Evolutionary conservation across 2,888 invertebrate species (phyloP), one percentile per base, ranked within the genome.

Genomic region (Alsophila aescularia): DNA sequence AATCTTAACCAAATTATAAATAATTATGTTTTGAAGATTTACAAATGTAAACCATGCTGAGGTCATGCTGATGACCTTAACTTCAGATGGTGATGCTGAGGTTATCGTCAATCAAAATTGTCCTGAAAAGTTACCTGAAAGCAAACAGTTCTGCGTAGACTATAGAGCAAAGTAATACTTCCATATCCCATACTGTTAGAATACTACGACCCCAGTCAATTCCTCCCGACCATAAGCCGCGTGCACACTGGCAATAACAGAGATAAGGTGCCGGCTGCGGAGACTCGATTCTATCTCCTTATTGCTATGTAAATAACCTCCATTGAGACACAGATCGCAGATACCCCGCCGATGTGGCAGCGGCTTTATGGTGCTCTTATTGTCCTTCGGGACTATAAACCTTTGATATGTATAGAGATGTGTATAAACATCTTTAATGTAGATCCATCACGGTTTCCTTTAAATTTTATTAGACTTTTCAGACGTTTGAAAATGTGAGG

Each of bases 251-350:
- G 77, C 85, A 85, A 87, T 88, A 87, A 84, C 77, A 70, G 64
- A 86, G 89, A 88, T 87, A 87, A 85, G 83, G 76, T 69, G 72
- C 72, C 68, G 72, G 70, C 63, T 69, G 70, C 70, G 75, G 76
- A 77, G 77, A 72, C 79, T 78, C 70, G 74, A 78, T 80, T 77
- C 82, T 84, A 86, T 87, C 79, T 83, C 72, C 87, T 87, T 89
- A 88, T 89, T 89, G 88, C 85, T 88, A 88, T 87, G 88, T 89
- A 89, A 89, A 89, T 89, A 88, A 85, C 87, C 81, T 85, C 87
- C 84, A 84, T 87, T 85, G 81, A 88, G 81, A 80, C 82, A 71
- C 72, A 77, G 89, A 88, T 87, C 80, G 81, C 63, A 74, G 85
- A 89, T 87, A 85, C 75, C 77, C 77, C 82, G 83, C 83, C 85